Evolutionary conservation across 1,140 invertebrate species (phyloP).

Genomic region (Calycopis cecrops): DNA sequence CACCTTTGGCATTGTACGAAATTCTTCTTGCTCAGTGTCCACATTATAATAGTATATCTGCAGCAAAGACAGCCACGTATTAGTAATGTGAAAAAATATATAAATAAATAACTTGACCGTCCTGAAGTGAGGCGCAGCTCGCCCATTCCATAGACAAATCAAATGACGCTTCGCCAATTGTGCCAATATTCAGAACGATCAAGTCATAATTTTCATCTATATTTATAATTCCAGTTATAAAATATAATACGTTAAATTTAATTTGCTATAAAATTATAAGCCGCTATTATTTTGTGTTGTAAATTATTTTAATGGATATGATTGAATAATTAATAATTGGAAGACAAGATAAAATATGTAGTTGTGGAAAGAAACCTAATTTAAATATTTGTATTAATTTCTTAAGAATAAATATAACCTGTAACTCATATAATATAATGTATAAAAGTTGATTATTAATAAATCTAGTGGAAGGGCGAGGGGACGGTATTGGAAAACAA

Average conservation of each 20-base stretch:
- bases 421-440: too few relatives aligned
- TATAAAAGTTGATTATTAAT: too few relatives aligned
- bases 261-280: conserved; percentile 2
- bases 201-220: not conserved
- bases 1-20: not conserved
- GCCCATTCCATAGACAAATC: too few relatives aligned
- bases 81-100: not conserved
- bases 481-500: too few relatives aligned
- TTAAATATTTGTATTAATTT: too few relatives aligned
- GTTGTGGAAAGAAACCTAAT: not conserved
- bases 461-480: too few relatives aligned
- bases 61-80: not conserved
- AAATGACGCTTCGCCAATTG: not conserved
- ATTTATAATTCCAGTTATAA: not conserved
- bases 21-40: not conserved
- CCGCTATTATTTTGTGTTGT: conserved; percentile 1
- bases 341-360: conserved; percentile 5
- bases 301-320: conserved; percentile 8
- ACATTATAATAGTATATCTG: not conserved
- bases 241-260: not conserved
- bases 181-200: not conserved
- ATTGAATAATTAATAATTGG: conserved; percentile 7
- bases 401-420: too few relatives aligned
- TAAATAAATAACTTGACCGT: not conserved
- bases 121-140: not conserved